A percentile compares a stretch with the other conserved stretches of the same genome.
These are phyloP conservation scores for Pangasius sanitwongsei DNA, from an alignment of 2,797 vertebrate genomes.

Conservation along the genomic window DNA sequence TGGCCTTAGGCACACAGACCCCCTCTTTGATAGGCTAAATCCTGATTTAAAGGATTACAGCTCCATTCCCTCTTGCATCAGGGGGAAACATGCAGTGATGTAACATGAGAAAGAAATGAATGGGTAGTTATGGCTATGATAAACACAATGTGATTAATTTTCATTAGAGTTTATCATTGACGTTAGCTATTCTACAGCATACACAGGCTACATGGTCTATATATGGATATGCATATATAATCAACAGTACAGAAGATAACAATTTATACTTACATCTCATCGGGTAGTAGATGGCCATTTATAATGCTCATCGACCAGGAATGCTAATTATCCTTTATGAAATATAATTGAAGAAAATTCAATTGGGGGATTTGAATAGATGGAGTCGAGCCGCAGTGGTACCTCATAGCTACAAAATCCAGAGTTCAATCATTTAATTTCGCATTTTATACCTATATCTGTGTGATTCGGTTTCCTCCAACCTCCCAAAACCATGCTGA, in stretches of 20 bases:
- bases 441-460: neutral
- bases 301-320: neutral
- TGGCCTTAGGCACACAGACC: conserved; percentile 66
- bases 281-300: too few relatives aligned
- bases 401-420: neutral
- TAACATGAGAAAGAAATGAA: conserved; percentile 15
- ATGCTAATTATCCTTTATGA: neutral
- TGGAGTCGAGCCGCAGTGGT: neutral
- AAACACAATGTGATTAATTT: neutral
- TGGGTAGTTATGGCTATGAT: neutral
- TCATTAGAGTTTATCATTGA: neutral
- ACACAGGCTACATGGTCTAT: neutral
- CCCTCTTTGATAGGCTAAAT: conserved; percentile 68
- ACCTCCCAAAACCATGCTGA: neutral
- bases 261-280: neutral
- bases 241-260: too few relatives aligned
- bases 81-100: conserved; percentile 58
- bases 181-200: neutral
- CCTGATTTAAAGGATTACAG: conserved; percentile 70
- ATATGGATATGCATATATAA: too few relatives aligned
- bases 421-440: neutral
- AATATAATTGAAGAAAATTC: neutral
- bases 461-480: neutral
- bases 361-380: neutral
- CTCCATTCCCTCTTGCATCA: conserved; percentile 55